A percentile compares a stretch with the other conserved stretches of the same genome.
Evolutionary conservation across 1,140 invertebrate species (phyloP).

Genomic region (Triops cancriformis): DNA sequence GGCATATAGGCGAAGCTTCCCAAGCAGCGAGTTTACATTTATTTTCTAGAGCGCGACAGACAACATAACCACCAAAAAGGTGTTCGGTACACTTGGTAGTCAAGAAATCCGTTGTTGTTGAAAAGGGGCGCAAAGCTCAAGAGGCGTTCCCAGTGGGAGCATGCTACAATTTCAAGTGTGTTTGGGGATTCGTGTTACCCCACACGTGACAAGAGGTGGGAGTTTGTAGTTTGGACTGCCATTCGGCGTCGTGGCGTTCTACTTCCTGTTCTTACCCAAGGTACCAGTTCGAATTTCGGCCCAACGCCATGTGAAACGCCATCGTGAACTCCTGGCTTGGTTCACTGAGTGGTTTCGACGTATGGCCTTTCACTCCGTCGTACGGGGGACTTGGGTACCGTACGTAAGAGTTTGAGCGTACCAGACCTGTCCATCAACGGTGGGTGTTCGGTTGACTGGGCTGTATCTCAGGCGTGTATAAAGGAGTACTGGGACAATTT

Average conservation of each 20-base stretch:
- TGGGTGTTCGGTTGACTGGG: neutral
- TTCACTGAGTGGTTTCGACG: neutral
- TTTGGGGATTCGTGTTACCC: neutral
- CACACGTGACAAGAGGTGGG: neutral
- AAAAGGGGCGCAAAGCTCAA: neutral
- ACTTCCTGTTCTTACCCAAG: neutral
- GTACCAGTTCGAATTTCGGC: neutral
- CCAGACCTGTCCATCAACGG: neutral
- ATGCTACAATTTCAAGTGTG: neutral
- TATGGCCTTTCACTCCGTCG: neutral
- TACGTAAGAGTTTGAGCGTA: neutral
- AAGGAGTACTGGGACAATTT: neutral
- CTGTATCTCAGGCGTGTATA: neutral
- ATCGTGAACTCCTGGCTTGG: neutral
- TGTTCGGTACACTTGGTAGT: neutral
- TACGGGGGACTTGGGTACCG: neutral
- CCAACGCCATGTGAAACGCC: neutral
- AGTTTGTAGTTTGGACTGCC: neutral
- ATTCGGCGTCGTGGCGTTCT: neutral
- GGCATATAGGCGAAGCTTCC: neutral
- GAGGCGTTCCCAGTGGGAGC: neutral
- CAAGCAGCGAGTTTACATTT: neutral
- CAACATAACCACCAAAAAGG: neutral
- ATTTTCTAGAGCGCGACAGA: neutral
- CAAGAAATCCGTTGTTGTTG: neutral